A percentile compares a stretch with the other conserved stretches of the same genome.
These are phyloP conservation scores for Drosophila nikananu DNA, from an alignment of 1,140 invertebrate species.

Conservation along the genomic window DNA sequence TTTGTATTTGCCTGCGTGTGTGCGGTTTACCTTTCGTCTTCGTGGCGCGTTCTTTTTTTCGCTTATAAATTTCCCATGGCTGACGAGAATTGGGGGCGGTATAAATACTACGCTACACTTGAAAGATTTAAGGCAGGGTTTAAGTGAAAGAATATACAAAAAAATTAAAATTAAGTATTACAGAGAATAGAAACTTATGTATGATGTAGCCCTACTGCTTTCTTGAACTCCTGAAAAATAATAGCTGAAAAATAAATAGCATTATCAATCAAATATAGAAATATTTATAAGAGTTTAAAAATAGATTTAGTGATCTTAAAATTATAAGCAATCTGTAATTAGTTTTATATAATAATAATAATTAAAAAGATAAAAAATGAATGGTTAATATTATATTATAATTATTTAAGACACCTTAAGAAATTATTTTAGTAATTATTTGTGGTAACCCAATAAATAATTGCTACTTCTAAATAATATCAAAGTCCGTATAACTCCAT, in stretches of 20 bases:
- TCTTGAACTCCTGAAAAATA: background rate
- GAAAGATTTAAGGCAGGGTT: background rate
- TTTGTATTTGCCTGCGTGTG: conserved; percentile 36
- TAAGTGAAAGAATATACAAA: too few relatives aligned
- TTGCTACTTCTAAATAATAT: background rate
- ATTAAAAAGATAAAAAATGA: background rate
- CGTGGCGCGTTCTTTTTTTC: conserved; percentile 17
- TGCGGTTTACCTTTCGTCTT: conserved; percentile 36
- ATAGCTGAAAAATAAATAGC: background rate
- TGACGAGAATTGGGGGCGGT: background rate
- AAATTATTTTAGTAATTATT: background rate
- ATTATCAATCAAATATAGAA: background rate
- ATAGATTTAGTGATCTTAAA: too few relatives aligned
- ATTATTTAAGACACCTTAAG: too few relatives aligned
- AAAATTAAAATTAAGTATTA: background rate
- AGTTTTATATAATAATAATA: background rate
- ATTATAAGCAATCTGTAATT: background rate
- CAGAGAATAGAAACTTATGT: background rate
- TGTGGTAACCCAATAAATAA: background rate
- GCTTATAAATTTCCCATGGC: conserved; percentile 65
- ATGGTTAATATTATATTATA: background rate
- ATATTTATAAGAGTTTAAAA: background rate
- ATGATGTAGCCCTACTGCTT: too few relatives aligned
- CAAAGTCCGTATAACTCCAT: background rate
- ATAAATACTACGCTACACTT: conserved; percentile 26